Conservation (phyloP, 2,797 vertebrate species). For the Typhlichthys subterraneus region DNA sequence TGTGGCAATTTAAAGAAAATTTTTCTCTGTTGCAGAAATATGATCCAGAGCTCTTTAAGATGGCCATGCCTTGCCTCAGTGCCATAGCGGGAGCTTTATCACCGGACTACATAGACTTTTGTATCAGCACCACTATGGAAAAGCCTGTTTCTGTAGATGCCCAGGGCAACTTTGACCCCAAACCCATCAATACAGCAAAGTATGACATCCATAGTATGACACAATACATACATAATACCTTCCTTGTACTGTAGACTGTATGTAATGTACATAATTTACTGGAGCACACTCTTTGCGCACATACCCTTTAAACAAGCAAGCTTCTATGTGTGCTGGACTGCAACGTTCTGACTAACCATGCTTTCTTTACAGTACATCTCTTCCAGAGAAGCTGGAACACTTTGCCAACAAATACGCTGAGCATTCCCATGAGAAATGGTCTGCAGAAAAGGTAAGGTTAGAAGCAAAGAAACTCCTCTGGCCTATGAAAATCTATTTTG, state of each 20-base stretch:
- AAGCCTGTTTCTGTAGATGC: constrained; percentile 90
- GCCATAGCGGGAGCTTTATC: constrained; percentile 95
- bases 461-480: background rate
- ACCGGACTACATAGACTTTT: constrained; percentile 93
- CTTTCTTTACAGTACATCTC: constrained; percentile 80
- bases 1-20: background rate
- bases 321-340: background rate
- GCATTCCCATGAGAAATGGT: constrained; percentile 96
- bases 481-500: too few species aligned
- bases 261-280: too few species aligned
- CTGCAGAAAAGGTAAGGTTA: constrained; percentile 90
- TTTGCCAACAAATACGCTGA: constrained; percentile 94
- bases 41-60: constrained; percentile 94
- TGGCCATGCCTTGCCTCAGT: constrained; percentile 97
- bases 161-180: constrained; percentile 98
- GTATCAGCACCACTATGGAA: constrained; percentile 85
- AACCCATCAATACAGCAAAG: constrained; percentile 92
- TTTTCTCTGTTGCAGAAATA: constrained; percentile 84
- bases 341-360: constrained; percentile 12
- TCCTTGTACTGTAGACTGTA: background rate
- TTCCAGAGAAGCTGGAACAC: constrained; percentile 95
- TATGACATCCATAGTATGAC: constrained; percentile 76
- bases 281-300: too few species aligned
- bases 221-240: too few species aligned
- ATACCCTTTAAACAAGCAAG: background rate